Percentiles rank a stretch among this genome's conserved stretches.
These are phyloP conservation scores for Andricus curvator DNA, from an alignment of 2,888 invertebrate genomes.

Conservation along the genomic window DNA sequence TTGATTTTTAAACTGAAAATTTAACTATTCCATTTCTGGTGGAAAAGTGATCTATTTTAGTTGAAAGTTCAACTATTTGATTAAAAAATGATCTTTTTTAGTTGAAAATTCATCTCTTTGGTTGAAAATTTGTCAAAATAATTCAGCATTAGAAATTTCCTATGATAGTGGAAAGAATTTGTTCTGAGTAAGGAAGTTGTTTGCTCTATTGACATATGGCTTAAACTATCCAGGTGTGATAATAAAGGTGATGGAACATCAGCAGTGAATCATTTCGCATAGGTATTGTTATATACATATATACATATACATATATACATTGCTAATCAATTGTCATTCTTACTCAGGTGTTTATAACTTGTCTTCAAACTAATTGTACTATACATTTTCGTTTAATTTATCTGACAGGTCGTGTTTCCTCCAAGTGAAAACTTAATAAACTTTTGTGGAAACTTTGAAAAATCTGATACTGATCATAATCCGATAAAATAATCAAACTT, in stretches of 20 bases:
- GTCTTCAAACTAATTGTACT: constrained; percentile 2
- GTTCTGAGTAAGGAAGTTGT: background rate
- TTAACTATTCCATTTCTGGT: no score
- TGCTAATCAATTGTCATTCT: constrained; percentile 16
- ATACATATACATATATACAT: background rate
- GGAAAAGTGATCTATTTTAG: no score
- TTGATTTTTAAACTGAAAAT: no score
- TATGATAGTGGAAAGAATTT: background rate
- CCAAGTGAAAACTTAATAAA: background rate
- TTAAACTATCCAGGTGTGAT: constrained; percentile 19
- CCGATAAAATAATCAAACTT: no score
- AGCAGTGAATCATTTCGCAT: constrained; percentile 21
- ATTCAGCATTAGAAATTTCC: background rate
- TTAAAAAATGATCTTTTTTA: no score
- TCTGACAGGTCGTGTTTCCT: background rate
- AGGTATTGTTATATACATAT: background rate
- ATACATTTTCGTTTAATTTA: background rate
- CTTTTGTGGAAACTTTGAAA: no score
- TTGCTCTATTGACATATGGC: background rate
- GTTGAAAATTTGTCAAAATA: background rate
- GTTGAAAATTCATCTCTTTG: no score
- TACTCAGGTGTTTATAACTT: background rate
- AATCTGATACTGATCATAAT: no score
- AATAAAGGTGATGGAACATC: constrained; percentile 13
- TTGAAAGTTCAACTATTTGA: no score